Evolutionary conservation across 2,888 invertebrate species (phyloP).

Genomic region (Xestia rhomboidea): DNA sequence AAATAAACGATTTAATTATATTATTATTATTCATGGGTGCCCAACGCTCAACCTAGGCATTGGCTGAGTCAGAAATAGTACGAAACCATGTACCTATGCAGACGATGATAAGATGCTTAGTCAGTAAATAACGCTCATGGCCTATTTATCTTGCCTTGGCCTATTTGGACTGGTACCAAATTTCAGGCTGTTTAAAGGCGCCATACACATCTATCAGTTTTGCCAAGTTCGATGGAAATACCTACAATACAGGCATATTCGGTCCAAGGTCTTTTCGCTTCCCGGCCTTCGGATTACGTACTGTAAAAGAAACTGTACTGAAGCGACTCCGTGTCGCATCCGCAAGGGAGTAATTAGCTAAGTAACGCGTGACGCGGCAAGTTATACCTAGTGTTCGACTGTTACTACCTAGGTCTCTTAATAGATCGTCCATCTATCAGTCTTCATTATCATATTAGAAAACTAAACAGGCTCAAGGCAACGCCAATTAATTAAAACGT

Average conservation of each 20-base stretch:
- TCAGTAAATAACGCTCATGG: slow-evolving; percentile 14
- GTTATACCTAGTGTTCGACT: not conserved
- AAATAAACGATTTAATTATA: no score
- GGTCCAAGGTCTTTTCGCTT: slow-evolving; percentile 16
- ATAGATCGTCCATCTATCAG: not conserved
- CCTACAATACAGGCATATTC: not conserved
- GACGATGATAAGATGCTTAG: not conserved
- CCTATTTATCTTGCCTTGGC: slow-evolving; percentile 19
- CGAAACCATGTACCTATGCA: not conserved
- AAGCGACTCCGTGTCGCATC: slow-evolving; percentile 4
- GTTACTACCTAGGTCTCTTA: not conserved
- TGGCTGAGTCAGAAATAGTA: not conserved
- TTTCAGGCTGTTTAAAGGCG: not conserved
- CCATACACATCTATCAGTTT: slow-evolving; percentile 13
- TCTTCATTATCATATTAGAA: not conserved
- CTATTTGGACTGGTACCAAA: slow-evolving; percentile 31
- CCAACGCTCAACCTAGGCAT: not conserved
- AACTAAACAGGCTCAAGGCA: not conserved
- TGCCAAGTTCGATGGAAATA: slow-evolving; percentile 8
- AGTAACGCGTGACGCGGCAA: slow-evolving; percentile 3
- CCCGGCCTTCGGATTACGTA: slow-evolving; percentile 28
- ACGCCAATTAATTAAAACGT: not conserved
- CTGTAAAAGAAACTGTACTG: slow-evolving; percentile 43
- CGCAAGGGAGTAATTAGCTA: slow-evolving; percentile 31
- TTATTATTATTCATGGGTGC: not conserved